phyloP scores from a whole-genome alignment of 2,888 invertebrate genomes.

The Diarsia mendica region DNA sequence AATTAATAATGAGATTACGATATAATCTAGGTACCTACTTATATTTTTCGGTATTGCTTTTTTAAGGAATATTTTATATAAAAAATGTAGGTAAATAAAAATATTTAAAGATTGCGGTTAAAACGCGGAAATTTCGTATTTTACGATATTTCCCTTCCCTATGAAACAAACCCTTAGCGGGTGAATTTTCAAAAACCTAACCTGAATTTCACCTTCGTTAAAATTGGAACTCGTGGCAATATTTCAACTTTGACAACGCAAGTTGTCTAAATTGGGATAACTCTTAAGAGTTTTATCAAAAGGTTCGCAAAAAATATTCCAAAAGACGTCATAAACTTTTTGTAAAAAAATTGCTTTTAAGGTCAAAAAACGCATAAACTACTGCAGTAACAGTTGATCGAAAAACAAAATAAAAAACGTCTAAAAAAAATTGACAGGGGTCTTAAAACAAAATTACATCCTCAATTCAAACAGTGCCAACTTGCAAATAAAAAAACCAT shows the following conservation, averaged over 20 bases:
- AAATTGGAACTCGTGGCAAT: neutral
- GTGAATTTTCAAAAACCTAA: neutral
- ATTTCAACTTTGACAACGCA: neutral
- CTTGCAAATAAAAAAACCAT: neutral
- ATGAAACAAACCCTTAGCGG: neutral
- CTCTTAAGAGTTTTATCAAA: neutral
- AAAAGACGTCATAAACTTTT: too few species aligned
- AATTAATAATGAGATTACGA: neutral
- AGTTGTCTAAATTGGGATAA: neutral
- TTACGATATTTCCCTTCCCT: too few species aligned
- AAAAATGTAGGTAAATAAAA: too few species aligned
- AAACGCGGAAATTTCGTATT: too few species aligned
- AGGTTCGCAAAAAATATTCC: neutral
- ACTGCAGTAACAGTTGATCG: neutral
- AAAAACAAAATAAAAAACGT: neutral
- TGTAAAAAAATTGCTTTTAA: neutral
- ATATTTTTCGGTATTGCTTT: too few species aligned
- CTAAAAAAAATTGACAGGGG: neutral
- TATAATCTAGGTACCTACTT: too few species aligned
- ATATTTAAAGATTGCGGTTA: too few species aligned
- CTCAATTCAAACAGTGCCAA: neutral
- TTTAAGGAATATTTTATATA: too few species aligned
- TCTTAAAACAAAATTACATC: slow-evolving; percentile 3
- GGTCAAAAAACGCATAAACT: too few species aligned
- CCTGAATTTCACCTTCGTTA: neutral